Percentiles rank a stretch among this genome's conserved stretches.
Evolutionary conservation across 2,113 vertebrate genomes (phyloP).

Genomic region (Amblyornis subalaris): DNA sequence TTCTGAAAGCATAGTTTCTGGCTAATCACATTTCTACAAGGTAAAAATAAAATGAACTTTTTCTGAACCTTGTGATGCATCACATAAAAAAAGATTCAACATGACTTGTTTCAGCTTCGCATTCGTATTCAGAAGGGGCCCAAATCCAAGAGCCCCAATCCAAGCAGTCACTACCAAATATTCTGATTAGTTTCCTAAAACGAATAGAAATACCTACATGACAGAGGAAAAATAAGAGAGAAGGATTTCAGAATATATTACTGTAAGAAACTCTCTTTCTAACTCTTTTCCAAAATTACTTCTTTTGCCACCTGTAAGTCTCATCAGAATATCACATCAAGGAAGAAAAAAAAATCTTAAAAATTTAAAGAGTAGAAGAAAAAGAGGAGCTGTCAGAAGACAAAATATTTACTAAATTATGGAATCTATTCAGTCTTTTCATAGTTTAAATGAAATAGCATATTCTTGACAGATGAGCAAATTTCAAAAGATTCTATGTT

Average conservation of each 20-base stretch:
- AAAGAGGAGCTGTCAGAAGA: slow-evolving; percentile 31
- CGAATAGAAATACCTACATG: not conserved
- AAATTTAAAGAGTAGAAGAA: not conserved
- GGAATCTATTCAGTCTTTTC: slow-evolving; percentile 20
- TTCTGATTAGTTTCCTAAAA: not conserved
- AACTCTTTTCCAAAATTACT: not conserved
- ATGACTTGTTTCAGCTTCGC: not conserved
- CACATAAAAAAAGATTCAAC: not conserved
- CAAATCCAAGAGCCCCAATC: not conserved
- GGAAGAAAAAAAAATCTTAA: not conserved
- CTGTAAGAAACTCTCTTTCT: not conserved
- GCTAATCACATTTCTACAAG: slow-evolving; percentile 6
- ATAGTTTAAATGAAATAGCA: slow-evolving; percentile 33
- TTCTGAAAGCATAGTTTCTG: slow-evolving; percentile 48
- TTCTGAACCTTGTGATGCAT: slow-evolving; percentile 27
- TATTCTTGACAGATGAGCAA: slow-evolving; percentile 39
- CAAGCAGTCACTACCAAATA: not conserved
- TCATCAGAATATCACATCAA: not conserved
- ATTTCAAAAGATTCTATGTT: slow-evolving; percentile 28
- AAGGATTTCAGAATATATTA: not conserved
- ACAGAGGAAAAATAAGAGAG: not conserved
- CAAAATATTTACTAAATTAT: slow-evolving; percentile 57
- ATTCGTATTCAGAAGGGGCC: not conserved
- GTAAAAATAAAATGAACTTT: slow-evolving; percentile 46
- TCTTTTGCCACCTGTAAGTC: not conserved